These are phyloP conservation scores for Phyllotreta striolata DNA, from an alignment of 2,888 invertebrate genomes.

Conservation along the genomic window DNA sequence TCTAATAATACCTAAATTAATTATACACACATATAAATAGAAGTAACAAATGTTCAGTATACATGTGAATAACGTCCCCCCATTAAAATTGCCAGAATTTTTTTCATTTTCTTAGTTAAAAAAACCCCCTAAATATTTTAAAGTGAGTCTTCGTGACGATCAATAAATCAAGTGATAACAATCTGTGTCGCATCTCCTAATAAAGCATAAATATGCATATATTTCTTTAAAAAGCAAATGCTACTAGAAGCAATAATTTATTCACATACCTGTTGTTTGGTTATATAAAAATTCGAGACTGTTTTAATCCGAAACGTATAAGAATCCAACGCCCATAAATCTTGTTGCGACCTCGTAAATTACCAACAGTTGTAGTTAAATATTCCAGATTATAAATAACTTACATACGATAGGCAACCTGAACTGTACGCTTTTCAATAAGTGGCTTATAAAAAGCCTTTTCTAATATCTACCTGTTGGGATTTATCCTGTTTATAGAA, in stretches of 20 bases:
- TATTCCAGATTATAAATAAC: constrained; percentile 65
- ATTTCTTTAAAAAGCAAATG: constrained; percentile 52
- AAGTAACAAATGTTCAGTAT: constrained; percentile 18
- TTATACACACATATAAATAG: constrained; percentile 2
- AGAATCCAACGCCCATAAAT: constrained; percentile 62
- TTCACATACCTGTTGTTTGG: constrained; percentile 59
- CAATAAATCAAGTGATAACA: constrained; percentile 50
- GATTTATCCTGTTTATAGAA: neutral
- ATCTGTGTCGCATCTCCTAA: constrained; percentile 52
- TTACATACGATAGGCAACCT: constrained; percentile 56
- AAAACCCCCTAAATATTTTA: constrained; percentile 34
- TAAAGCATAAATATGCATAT: constrained; percentile 54
- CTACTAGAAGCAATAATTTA: constrained; percentile 56
- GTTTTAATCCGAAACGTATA: constrained; percentile 63
- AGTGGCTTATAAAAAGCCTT: constrained; percentile 59
- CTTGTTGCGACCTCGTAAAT: constrained; percentile 64
- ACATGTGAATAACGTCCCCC: neutral
- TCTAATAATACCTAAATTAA: constrained; percentile 13
- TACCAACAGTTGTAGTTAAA: constrained; percentile 63
- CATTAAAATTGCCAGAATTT: constrained; percentile 31
- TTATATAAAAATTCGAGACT: constrained; percentile 60
- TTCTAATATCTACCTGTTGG: constrained; percentile 60
- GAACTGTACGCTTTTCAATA: constrained; percentile 49
- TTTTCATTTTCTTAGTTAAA: constrained; percentile 23
- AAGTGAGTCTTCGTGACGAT: constrained; percentile 42